phyloP scores from a whole-genome alignment of 92 coral and sea anemone species.

The Metridium senile region DNA sequence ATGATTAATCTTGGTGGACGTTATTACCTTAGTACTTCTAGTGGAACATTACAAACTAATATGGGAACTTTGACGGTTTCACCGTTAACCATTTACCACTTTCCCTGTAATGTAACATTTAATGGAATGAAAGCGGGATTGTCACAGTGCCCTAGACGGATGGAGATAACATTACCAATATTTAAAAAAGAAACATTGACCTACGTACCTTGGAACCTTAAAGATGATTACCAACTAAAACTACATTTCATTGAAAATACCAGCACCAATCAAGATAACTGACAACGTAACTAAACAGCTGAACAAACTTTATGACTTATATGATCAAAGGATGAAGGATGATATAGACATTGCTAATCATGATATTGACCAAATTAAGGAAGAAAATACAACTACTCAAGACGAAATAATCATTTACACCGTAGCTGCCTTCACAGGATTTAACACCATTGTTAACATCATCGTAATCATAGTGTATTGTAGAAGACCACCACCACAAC shows the following conservation, averaged over 20 bases:
- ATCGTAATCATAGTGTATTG: not conserved
- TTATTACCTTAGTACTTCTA: not conserved
- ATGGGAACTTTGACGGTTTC: slow-evolving; percentile 17
- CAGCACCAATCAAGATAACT: not conserved
- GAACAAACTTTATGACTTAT: not conserved
- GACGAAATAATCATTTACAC: slow-evolving; percentile 45
- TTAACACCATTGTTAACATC: slow-evolving; percentile 18
- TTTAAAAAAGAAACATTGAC: not conserved
- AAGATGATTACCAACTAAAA: not conserved
- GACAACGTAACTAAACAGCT: not conserved
- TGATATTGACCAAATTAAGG: slow-evolving; percentile 12
- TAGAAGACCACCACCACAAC: slow-evolving; percentile 8
- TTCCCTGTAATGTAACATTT: slow-evolving; percentile 26
- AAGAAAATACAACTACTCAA: slow-evolving; percentile 25
- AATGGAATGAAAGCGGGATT: slow-evolving; percentile 11
- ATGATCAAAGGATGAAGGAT: not conserved
- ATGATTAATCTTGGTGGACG: slow-evolving; percentile 5
- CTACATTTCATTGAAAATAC: slow-evolving; percentile 2
- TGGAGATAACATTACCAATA: slow-evolving; percentile 8
- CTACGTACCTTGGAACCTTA: slow-evolving; percentile 4
- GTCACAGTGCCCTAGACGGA: slow-evolving; percentile 3
- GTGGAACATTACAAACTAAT: not conserved
- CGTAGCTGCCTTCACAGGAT: not conserved
- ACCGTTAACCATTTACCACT: slow-evolving; percentile 19
- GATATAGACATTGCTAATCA: not conserved